Evolutionary conservation across 2,888 invertebrate species (phyloP).

Genomic region (Anodontia alba): DNA sequence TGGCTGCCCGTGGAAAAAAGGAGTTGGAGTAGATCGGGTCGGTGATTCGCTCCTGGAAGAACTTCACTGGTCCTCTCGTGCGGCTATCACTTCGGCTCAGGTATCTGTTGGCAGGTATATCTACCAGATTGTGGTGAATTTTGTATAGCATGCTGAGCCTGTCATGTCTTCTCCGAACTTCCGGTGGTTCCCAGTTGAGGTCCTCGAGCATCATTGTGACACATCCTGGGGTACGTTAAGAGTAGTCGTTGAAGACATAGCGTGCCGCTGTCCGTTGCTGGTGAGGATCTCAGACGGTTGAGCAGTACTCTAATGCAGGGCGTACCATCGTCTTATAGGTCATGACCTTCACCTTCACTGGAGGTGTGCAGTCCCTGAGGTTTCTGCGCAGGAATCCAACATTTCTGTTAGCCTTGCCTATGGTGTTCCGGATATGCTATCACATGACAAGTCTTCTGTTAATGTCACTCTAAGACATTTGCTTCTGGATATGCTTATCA

Average conservation of each 20-base stretch:
- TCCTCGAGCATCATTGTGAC: slow-evolving; percentile 1
- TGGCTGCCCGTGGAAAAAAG: slow-evolving; percentile 25
- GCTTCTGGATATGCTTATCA: too few relatives aligned
- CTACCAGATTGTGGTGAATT: not conserved
- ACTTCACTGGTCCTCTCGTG: slow-evolving; percentile 13
- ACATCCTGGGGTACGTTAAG: not conserved
- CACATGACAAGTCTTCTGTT: too few relatives aligned
- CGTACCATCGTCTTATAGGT: too few relatives aligned
- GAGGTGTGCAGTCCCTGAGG: too few relatives aligned
- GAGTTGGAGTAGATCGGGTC: slow-evolving; percentile 11
- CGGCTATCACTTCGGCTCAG: slow-evolving; percentile 9
- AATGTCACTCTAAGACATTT: too few relatives aligned
- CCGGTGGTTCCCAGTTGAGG: not conserved
- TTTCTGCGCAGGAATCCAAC: too few relatives aligned
- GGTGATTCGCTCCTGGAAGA: not conserved
- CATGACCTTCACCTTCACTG: too few relatives aligned
- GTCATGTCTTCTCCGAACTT: slow-evolving; percentile 3
- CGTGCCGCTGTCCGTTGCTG: too few relatives aligned
- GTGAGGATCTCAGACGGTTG: too few relatives aligned
- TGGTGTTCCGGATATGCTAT: too few relatives aligned
- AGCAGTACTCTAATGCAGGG: too few relatives aligned
- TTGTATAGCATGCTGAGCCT: slow-evolving; percentile 1
- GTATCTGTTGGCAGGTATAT: slow-evolving; percentile 7
- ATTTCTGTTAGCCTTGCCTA: too few relatives aligned
- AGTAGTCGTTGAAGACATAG: slow-evolving; percentile 21